Evolutionary conservation across 2,113 vertebrate genomes (phyloP).

Genomic region (Semicossyphus pulcher): DNA sequence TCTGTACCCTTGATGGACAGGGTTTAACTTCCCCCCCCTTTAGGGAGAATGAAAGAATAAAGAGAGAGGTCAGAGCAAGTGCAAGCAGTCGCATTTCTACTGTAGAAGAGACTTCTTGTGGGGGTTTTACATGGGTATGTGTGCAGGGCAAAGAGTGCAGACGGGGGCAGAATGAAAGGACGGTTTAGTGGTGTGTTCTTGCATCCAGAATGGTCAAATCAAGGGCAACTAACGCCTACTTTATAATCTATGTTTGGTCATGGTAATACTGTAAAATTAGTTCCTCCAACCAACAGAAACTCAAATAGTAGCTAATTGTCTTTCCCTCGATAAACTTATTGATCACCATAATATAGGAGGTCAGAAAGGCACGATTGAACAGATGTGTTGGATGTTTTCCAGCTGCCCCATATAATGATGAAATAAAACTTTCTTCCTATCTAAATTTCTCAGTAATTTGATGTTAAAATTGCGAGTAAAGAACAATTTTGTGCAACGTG

Average conservation of each 20-base stretch:
- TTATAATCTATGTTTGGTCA: too few species aligned
- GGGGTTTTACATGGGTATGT: neutral
- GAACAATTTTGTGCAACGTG: neutral
- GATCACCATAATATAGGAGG: neutral
- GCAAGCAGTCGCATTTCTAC: neutral
- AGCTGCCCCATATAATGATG: neutral
- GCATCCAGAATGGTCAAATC: too few species aligned
- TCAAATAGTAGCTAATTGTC: too few species aligned
- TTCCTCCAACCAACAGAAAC: too few species aligned
- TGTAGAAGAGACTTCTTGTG: neutral
- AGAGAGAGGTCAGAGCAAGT: neutral
- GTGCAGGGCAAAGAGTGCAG: neutral
- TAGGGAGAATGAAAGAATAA: conserved; percentile 5
- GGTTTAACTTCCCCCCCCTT: conserved; percentile 20
- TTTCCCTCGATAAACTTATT: too few species aligned
- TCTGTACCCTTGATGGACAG: conserved; percentile 1
- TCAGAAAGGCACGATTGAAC: neutral
- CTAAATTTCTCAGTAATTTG: neutral
- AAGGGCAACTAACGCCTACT: too few species aligned
- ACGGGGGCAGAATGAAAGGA: neutral
- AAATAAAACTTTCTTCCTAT: neutral
- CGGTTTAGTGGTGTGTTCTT: neutral
- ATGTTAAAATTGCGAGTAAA: neutral
- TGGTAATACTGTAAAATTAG: too few species aligned
- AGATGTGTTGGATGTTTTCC: neutral